A percentile compares a stretch with the other conserved stretches of the same genome.
Evolutionary conservation across 1,140 invertebrate species (phyloP).

Genomic region (Catajapyx aquilonaris): DNA sequence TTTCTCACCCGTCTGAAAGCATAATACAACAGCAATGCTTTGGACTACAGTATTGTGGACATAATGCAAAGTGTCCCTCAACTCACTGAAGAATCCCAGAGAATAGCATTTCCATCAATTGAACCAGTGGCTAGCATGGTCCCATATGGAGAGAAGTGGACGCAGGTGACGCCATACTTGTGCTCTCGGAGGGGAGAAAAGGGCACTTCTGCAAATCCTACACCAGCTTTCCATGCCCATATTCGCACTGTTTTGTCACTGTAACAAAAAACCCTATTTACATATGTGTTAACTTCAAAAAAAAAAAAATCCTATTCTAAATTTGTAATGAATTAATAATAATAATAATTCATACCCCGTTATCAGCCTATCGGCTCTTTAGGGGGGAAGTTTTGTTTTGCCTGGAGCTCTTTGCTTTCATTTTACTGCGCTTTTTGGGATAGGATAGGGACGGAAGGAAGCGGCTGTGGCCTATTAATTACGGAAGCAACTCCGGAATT

Average conservation of each 20-base stretch:
- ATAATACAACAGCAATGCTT: no score
- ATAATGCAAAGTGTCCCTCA: no score
- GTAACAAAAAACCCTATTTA: constrained; percentile 9
- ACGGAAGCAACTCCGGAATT: no score
- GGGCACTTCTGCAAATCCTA: constrained; percentile 28
- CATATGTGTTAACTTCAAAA: background rate
- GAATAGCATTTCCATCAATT: constrained; percentile 44
- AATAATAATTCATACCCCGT: no score
- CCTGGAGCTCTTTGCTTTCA: no score
- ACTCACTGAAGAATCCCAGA: constrained; percentile 36
- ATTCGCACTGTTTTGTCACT: constrained; percentile 41
- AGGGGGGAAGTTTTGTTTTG: no score
- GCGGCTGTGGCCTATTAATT: no score
- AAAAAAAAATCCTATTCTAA: constrained; percentile 1
- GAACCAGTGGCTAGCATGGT: constrained; percentile 44
- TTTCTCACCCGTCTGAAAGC: constrained; percentile 30
- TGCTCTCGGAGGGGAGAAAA: constrained; percentile 36
- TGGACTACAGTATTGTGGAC: no score
- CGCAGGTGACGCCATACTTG: constrained; percentile 40
- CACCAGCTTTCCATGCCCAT: constrained; percentile 33
- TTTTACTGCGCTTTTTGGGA: no score
- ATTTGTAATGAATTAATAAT: background rate
- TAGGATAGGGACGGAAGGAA: no score
- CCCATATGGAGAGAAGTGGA: constrained; percentile 45
- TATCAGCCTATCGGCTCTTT: no score